Evolutionary conservation across 2,797 vertebrate species (phyloP), one percentile per base, ranked within the genome.

Genomic region (Botia kubotai): DNA sequence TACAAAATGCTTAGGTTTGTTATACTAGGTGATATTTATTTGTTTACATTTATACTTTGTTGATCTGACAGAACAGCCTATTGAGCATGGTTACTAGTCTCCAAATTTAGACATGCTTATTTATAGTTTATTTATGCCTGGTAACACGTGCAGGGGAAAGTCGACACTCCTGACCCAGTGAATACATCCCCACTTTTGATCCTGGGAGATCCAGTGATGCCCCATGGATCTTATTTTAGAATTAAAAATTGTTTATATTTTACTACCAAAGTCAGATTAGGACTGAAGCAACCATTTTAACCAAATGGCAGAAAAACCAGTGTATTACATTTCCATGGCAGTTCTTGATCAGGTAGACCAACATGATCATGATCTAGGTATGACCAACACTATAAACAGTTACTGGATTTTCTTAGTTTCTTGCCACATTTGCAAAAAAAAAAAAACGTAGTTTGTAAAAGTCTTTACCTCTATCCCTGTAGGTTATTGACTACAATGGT

Each of bases 401-500:
- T 46, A 46, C 43, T 11, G 10, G 43, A 46, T 10, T 46, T 10
- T 46, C 8, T 11, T 46, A 5, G 33, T 33, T 3, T 10, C 10
- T 46, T 46, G 43, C 43, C 43, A 8, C 1, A 11, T 46, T 46
- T 11, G 2, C 2, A 8, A 46, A 46, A 8, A 8, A 10, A 11
- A 46, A 7, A 43, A 43, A 43, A 0, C 8, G 39, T 7, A 33
- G 33, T 46, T 46, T 46, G 43, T 46, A 8, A 11, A 11, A 46
- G 43, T 46, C 8, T 46, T 46, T 46, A 46, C 43, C 43, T 1
- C 10, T 10, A 26, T 26, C 21, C 12, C 16, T 62, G 4, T 86
- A 99, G 98, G 95, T 98, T 62, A 95, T 98, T 7, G 98, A 99
- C 67, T 99, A 98, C 88, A 99, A 97, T 0, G 98, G 98, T 0